phyloP scores from a whole-genome alignment of 2,888 invertebrate genomes.

The Pristionchus entomophagus region DNA sequence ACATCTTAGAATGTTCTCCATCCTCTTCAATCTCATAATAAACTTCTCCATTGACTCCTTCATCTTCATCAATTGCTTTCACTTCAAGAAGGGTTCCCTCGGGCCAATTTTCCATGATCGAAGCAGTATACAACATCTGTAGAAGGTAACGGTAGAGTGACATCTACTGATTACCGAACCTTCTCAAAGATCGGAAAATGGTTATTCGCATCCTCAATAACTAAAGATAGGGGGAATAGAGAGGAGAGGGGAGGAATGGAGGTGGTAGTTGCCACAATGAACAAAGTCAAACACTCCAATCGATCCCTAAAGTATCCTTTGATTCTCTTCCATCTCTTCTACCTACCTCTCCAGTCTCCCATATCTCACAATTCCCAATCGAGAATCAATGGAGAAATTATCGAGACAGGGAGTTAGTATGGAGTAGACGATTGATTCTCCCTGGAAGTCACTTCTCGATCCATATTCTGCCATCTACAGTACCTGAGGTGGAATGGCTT shows the following conservation, averaged over 20 bases:
- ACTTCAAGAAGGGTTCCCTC: conserved; percentile 80
- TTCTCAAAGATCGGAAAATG: conserved; percentile 88
- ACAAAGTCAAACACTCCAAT: not conserved
- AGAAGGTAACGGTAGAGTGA: conserved; percentile 80
- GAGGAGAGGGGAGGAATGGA: conserved; percentile 54
- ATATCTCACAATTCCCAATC: conserved; percentile 15
- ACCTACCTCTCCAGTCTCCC: not conserved
- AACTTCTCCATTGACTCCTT: conserved; percentile 88
- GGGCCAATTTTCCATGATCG: conserved; percentile 58
- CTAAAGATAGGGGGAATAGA: conserved; percentile 53
- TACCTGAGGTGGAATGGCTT: conserved; percentile 11
- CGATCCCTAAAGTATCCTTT: not conserved
- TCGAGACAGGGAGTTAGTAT: conserved; percentile 33
- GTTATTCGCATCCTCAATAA: conserved; percentile 87
- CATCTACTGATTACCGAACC: not conserved
- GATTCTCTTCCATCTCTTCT: not conserved
- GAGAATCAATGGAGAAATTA: conserved; percentile 7
- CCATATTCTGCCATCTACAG: not conserved
- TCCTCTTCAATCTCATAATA: conserved; percentile 85
- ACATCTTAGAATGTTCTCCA: conserved; percentile 88
- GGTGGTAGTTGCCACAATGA: conserved; percentile 36
- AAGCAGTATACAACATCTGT: conserved; percentile 75
- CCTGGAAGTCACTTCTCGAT: not conserved
- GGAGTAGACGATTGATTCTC: not conserved
- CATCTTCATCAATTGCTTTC: conserved; percentile 89